phyloP scores from a whole-genome alignment of 2,888 invertebrate species.

The Ellobium chinense region DNA sequence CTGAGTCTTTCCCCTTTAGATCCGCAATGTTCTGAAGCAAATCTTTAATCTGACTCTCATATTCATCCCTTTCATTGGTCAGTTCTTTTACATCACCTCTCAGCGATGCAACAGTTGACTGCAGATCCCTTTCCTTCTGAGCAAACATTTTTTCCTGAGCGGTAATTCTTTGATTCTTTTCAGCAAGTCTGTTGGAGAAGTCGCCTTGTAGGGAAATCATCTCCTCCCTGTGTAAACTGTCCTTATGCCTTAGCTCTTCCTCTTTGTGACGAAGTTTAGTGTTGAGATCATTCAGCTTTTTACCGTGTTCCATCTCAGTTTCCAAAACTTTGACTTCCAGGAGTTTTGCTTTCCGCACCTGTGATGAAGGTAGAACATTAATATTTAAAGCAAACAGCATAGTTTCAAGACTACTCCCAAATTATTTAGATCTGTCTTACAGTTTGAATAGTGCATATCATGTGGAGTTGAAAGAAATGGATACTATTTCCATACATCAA shows the following conservation, averaged over 20 bases:
- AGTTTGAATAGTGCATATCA: too few species aligned
- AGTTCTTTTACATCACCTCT: slow-evolving; percentile 57
- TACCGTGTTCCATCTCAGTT: slow-evolving; percentile 43
- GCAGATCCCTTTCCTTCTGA: slow-evolving; percentile 54
- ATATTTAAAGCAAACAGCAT: too few species aligned
- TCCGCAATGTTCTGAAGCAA: slow-evolving; percentile 11
- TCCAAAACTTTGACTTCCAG: slow-evolving; percentile 34
- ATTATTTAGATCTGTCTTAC: too few species aligned
- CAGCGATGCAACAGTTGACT: slow-evolving; percentile 53
- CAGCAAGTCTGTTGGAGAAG: slow-evolving; percentile 25
- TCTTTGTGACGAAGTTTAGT: slow-evolving; percentile 49
- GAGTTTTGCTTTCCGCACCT: slow-evolving; percentile 38
- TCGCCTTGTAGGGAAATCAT: slow-evolving; percentile 12
- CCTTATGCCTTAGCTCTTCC: slow-evolving; percentile 43
- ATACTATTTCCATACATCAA: too few species aligned
- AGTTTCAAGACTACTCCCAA: too few species aligned
- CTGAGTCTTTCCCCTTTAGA: slow-evolving; percentile 27
- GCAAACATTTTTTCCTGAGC: slow-evolving; percentile 44
- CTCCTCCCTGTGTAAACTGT: slow-evolving; percentile 26
- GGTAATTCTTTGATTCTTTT: slow-evolving; percentile 27
- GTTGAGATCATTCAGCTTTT: slow-evolving; percentile 40
- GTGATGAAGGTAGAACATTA: too few species aligned
- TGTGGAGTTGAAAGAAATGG: too few species aligned
- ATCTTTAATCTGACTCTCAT: slow-evolving; percentile 33
- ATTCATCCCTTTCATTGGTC: slow-evolving; percentile 56